Evolutionary conservation across 1,140 invertebrate species (phyloP).

Genomic region (Piezodorus guildinii): DNA sequence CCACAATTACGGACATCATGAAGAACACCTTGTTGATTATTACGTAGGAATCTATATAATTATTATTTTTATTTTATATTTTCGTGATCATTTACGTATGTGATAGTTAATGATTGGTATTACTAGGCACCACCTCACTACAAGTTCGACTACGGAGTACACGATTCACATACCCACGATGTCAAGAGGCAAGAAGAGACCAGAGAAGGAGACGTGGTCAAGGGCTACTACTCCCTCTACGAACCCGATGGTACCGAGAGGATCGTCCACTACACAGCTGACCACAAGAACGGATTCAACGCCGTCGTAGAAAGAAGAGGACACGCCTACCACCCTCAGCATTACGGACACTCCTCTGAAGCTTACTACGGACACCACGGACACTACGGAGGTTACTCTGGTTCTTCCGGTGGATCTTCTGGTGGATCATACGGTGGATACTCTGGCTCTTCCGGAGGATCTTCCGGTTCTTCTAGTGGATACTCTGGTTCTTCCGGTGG

Average conservation of each 20-base stretch:
- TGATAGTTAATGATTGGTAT: neutral
- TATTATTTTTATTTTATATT: too few species aligned
- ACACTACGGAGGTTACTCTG: too few species aligned
- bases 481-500: too few species aligned
- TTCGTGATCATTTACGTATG: too few species aligned
- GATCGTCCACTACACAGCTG: slow-evolving; percentile 13
- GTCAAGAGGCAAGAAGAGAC: slow-evolving; percentile 38
- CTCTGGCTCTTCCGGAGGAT: too few species aligned
- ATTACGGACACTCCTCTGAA: too few species aligned
- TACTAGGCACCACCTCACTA: slow-evolving; percentile 34
- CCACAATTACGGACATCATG: neutral
- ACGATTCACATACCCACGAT: slow-evolving; percentile 40
- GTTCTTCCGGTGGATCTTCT: too few species aligned
- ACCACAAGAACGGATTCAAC: neutral
- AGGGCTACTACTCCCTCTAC: slow-evolving; percentile 9
- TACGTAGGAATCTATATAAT: slow-evolving; percentile 9
- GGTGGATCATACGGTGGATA: too few species aligned
- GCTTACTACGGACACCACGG: neutral
- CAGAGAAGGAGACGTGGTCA: slow-evolving; percentile 24
- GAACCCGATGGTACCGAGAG: slow-evolving; percentile 10
- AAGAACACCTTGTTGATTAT: slow-evolving; percentile 12
- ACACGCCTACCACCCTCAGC: neutral
- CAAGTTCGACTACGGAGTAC: slow-evolving; percentile 41
- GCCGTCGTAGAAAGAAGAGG: slow-evolving; percentile 2
- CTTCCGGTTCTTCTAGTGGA: too few species aligned